Evolutionary conservation across 2,888 invertebrate species (phyloP).

Genomic region (Metallyticus violacea): DNA sequence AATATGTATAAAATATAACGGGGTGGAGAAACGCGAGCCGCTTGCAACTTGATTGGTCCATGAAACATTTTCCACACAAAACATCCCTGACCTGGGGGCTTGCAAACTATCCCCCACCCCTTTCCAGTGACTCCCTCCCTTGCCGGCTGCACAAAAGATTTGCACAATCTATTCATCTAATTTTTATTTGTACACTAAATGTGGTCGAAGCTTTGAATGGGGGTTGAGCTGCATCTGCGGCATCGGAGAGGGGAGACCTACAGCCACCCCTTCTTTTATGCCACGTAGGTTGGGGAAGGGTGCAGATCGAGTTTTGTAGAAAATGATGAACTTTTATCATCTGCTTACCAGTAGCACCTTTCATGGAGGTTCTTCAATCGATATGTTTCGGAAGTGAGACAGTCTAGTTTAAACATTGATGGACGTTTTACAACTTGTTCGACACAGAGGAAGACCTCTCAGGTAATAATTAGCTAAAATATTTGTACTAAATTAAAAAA

Average conservation of each 20-base stretch:
- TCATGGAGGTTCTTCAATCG: not conserved
- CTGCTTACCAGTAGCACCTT: not conserved
- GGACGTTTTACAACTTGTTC: not conserved
- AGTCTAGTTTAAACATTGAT: not conserved
- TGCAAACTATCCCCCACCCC: not conserved
- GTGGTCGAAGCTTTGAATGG: not conserved
- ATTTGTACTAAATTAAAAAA: too few relatives aligned
- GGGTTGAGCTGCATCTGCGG: not conserved
- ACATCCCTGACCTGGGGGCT: not conserved
- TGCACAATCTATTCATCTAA: slow-evolving; percentile 7
- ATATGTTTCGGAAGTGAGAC: not conserved
- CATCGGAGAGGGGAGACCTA: not conserved
- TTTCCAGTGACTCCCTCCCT: not conserved
- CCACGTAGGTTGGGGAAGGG: not conserved
- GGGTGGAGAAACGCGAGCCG: not conserved
- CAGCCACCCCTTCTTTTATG: not conserved
- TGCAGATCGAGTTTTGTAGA: not conserved
- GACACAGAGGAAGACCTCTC: not conserved
- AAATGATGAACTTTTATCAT: not conserved
- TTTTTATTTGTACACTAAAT: not conserved
- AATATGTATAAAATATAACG: not conserved
- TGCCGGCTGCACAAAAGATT: not conserved
- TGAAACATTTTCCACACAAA: not conserved
- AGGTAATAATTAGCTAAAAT: too few relatives aligned
- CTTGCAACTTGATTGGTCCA: not conserved